phyloP scores from a whole-genome alignment of 2,797 vertebrate species.

The Typhlichthys eigenmanni region DNA sequence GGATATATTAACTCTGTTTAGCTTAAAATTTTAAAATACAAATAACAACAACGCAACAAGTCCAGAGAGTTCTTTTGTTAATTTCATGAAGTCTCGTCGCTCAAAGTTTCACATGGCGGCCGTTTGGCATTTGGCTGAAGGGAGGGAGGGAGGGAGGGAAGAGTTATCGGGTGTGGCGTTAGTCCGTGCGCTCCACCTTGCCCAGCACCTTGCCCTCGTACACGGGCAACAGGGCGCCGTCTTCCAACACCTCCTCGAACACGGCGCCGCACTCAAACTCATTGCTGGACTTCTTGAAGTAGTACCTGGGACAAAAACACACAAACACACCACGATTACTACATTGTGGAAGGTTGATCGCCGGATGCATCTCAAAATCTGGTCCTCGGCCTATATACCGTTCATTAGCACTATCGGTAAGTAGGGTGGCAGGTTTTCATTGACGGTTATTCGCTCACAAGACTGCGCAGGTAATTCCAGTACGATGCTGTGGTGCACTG shows the following conservation, averaged over 20 bases:
- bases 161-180: constrained; percentile 34
- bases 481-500: too few species aligned
- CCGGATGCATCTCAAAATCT: too few species aligned
- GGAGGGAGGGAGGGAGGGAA: background rate
- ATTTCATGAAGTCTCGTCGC: constrained; percentile 56
- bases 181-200: constrained; percentile 93
- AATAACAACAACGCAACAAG: constrained; percentile 36
- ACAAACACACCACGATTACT: constrained; percentile 26
- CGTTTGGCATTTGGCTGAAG: constrained; percentile 57
- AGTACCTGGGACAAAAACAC: constrained; percentile 82
- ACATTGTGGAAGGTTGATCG: too few species aligned
- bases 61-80: constrained; percentile 48
- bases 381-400: too few species aligned
- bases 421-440: too few species aligned
- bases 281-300: constrained; percentile 94
- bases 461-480: too few species aligned
- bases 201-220: constrained; percentile 93
- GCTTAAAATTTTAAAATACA: constrained; percentile 73
- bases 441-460: constrained; percentile 9
- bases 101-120: constrained; percentile 42
- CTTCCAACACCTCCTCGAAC: constrained; percentile 94
- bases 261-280: constrained; percentile 96
- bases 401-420: too few species aligned
- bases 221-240: constrained; percentile 86
- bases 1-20: constrained; percentile 82